Conservation (phyloP, 2,888 invertebrate species). For the Linyphia triangularis region DNA sequence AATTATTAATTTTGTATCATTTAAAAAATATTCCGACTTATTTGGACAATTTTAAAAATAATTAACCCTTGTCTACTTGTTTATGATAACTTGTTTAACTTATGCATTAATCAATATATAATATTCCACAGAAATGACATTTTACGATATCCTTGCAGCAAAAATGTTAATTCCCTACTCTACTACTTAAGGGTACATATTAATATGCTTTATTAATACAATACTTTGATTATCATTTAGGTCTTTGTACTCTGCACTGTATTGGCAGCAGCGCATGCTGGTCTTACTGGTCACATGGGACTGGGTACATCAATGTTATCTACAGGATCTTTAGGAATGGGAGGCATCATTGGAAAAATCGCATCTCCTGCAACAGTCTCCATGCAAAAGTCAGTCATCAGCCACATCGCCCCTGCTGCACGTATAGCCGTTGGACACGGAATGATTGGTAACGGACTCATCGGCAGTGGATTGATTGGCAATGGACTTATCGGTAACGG, state of each 20-base stretch:
- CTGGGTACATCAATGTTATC: not conserved
- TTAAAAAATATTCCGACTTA: no score
- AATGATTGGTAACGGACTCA: not conserved
- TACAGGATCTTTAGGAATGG: not conserved
- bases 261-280: slow-evolving; percentile 36
- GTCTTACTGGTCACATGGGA: slow-evolving; percentile 4
- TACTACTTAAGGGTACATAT: no score
- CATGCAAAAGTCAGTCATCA: not conserved
- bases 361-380: not conserved
- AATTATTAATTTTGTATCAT: no score
- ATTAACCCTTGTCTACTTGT: no score
- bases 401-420: slow-evolving; percentile 15
- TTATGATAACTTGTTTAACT: no score
- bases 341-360: slow-evolving; percentile 10
- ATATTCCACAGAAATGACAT: no score
- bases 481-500: no score
- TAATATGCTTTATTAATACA: no score
- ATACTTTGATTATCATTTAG: slow-evolving; percentile 2
- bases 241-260: slow-evolving; percentile 36
- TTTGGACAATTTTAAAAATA: no score
- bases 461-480: not conserved
- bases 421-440: not conserved
- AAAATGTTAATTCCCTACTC: no score
- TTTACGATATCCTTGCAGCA: no score
- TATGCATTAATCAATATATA: no score